These are phyloP conservation scores for Allacma fusca DNA, from an alignment of 2,888 invertebrate genomes.

Conservation along the genomic window DNA sequence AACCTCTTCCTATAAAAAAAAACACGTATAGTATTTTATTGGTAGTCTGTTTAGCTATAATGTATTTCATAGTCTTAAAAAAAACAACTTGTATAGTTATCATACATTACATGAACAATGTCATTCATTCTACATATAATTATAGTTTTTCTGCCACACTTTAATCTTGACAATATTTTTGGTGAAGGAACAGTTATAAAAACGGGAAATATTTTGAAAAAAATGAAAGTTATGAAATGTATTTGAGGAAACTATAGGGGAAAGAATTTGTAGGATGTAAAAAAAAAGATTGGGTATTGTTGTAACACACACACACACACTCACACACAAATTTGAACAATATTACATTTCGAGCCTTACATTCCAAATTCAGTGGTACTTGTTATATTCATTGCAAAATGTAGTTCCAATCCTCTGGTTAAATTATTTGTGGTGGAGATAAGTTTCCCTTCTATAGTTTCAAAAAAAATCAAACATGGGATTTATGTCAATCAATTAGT, in stretches of 20 bases:
- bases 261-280: background rate
- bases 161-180: slow-evolving; percentile 16
- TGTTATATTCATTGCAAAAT: background rate
- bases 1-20: background rate
- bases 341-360: slow-evolving; percentile 13
- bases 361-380: slow-evolving; percentile 3
- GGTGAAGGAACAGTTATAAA: slow-evolving; percentile 1
- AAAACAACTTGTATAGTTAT: too few species aligned
- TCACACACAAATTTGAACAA: slow-evolving; percentile 3
- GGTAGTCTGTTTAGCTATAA: slow-evolving; percentile 8
- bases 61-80: too few species aligned
- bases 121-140: background rate
- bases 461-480: too few species aligned
- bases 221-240: background rate
- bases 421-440: background rate
- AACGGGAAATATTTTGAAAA: background rate
- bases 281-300: background rate
- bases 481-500: too few species aligned
- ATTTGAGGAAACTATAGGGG: background rate
- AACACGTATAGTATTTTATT: background rate
- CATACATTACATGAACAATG: too few species aligned
- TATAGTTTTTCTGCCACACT: background rate
- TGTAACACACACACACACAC: background rate
- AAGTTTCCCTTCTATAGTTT: too few species aligned
- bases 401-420: background rate